phyloP scores from a whole-genome alignment of 2,888 invertebrate genomes.

The Boloria euphrosyne region DNA sequence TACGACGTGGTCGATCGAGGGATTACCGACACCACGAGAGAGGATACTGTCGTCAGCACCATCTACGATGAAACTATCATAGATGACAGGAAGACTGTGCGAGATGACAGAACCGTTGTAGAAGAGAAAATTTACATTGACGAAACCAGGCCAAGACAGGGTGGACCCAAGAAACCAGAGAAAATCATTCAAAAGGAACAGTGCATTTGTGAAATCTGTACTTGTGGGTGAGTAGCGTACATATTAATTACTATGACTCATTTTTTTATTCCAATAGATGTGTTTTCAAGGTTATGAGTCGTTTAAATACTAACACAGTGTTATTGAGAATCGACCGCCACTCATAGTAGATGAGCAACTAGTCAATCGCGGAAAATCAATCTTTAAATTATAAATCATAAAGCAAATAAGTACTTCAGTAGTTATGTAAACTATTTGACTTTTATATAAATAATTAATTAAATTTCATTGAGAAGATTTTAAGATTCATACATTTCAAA shows the following conservation, averaged over 20 bases:
- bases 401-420: neutral
- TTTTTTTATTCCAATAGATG: slow-evolving; percentile 20
- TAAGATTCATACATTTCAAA: too few species aligned
- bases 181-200: slow-evolving; percentile 85
- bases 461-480: too few species aligned
- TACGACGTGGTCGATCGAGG: slow-evolving; percentile 79
- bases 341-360: neutral
- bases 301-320: neutral
- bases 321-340: neutral
- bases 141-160: slow-evolving; percentile 66
- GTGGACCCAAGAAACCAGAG: slow-evolving; percentile 74
- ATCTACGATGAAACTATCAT: slow-evolving; percentile 74
- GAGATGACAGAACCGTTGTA: slow-evolving; percentile 69
- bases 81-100: slow-evolving; percentile 72
- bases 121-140: slow-evolving; percentile 67
- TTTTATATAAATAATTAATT: too few species aligned
- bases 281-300: slow-evolving; percentile 16
- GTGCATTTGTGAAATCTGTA: slow-evolving; percentile 95
- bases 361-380: neutral
- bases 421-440: too few species aligned
- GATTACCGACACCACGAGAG: slow-evolving; percentile 70
- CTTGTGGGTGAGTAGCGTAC: slow-evolving; percentile 89
- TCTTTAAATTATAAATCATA: neutral
- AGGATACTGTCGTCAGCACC: slow-evolving; percentile 71
- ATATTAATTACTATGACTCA: slow-evolving; percentile 19